Conservation (phyloP, 2,888 invertebrate species). For the Drosophila paranaensis region DNA sequence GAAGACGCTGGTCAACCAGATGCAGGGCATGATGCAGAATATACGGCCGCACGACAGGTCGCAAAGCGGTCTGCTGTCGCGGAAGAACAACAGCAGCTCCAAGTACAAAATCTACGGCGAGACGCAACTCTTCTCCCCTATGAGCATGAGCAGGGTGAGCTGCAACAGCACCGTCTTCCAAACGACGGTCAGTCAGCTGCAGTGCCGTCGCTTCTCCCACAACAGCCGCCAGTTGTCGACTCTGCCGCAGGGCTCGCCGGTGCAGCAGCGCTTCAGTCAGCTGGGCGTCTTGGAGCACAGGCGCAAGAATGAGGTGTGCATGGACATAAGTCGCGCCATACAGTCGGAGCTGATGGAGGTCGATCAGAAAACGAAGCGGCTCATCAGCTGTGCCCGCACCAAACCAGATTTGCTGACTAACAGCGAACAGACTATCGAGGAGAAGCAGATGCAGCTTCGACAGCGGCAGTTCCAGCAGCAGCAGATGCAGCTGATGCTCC, state of each 20-base stretch:
- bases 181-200: background rate
- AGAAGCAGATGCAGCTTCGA: background rate
- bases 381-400: slow-evolving; percentile 35
- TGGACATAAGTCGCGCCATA: slow-evolving; percentile 58
- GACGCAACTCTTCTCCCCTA: slow-evolving; percentile 34
- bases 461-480: background rate
- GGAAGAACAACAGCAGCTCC: background rate
- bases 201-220: slow-evolving; percentile 4
- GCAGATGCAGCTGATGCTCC: background rate
- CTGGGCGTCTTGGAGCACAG: background rate
- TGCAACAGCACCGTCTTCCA: background rate
- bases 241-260: background rate
- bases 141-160: slow-evolving; percentile 38
- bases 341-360: slow-evolving; percentile 60
- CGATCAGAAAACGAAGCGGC: slow-evolving; percentile 34
- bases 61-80: background rate
- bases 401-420: background rate
- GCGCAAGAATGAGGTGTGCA: slow-evolving; percentile 24
- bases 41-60: background rate
- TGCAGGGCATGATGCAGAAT: slow-evolving; percentile 52
- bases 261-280: slow-evolving; percentile 46
- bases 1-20: slow-evolving; percentile 56
- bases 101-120: slow-evolving; percentile 47
- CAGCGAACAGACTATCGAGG: background rate
- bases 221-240: too few relatives aligned